phyloP scores from a whole-genome alignment of 2,113 vertebrate species.

The Alces alces region DNA sequence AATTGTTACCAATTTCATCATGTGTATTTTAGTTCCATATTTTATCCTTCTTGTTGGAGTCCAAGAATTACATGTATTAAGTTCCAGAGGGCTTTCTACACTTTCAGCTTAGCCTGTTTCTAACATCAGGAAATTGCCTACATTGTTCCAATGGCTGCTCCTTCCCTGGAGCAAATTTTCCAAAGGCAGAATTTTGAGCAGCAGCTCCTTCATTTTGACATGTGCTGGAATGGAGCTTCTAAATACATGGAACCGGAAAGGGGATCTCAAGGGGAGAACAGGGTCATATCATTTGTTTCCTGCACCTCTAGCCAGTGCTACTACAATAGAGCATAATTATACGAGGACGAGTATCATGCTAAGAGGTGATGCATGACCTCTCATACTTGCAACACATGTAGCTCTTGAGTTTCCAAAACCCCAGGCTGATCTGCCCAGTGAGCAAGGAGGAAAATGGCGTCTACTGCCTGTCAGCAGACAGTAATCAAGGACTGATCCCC shows the following conservation, averaged over 20 bases:
- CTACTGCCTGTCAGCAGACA: neutral
- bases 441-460: neutral
- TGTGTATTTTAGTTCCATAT: neutral
- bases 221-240: neutral
- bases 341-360: neutral
- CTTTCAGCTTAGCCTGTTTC: neutral
- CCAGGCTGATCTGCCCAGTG: neutral
- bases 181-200: neutral
- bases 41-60: neutral
- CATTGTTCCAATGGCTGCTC: neutral
- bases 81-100: neutral
- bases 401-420: neutral
- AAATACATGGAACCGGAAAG: neutral
- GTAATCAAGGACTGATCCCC: neutral
- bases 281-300: neutral
- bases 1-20: neutral
- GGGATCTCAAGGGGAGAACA: neutral
- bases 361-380: neutral
- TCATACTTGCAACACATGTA: neutral
- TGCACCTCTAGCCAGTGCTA: neutral
- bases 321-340: neutral
- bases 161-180: constrained; percentile 15
- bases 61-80: neutral
- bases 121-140: neutral
- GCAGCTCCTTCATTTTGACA: neutral